Conservation (phyloP, 2,113 vertebrate genomes). For the Gorsachius goisagi region DNA sequence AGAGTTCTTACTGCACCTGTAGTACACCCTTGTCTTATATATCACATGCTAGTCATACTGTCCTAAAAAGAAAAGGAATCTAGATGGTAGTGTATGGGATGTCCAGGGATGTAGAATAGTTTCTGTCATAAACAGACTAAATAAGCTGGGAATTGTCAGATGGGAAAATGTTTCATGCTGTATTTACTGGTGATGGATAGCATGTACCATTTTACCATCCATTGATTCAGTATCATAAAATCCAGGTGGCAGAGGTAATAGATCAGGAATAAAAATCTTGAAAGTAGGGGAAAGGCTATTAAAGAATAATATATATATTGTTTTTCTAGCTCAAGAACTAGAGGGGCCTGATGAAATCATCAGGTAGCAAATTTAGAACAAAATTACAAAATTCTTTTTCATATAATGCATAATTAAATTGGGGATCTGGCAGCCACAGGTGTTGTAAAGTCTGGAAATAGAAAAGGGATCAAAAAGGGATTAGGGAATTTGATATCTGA, state of each 20-base stretch:
- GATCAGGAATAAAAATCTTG: neutral
- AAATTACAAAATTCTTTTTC: neutral
- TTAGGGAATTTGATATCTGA: neutral
- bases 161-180: neutral
- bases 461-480: neutral
- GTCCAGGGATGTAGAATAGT: neutral
- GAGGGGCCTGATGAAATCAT: neutral
- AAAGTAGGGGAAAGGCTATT: neutral
- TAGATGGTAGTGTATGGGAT: neutral
- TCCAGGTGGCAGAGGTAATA: neutral
- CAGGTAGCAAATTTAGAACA: neutral
- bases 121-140: neutral
- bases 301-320: neutral
- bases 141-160: neutral
- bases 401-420: neutral
- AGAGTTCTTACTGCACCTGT: neutral
- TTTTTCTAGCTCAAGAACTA: neutral
- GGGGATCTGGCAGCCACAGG: neutral
- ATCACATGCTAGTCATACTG: neutral
- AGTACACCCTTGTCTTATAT: neutral
- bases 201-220: neutral
- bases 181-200: neutral
- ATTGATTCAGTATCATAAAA: neutral
- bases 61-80: neutral
- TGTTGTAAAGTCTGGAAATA: neutral